A percentile compares a stretch with the other conserved stretches of the same genome.
Conservation (phyloP, 1,140 invertebrate genomes). For the Neuroterus valhalla region DNA sequence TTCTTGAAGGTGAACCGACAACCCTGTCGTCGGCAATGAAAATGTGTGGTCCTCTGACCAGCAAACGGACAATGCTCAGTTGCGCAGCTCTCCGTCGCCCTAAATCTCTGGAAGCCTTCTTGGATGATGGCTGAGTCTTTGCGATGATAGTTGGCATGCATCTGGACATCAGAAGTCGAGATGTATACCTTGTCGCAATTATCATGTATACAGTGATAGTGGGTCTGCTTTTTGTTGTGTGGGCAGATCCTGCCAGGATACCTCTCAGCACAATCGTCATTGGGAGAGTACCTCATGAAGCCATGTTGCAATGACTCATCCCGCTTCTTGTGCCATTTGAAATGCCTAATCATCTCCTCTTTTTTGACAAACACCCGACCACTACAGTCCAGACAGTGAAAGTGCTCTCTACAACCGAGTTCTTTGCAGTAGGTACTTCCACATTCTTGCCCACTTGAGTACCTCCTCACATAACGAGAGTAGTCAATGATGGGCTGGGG, state of each 20-base stretch:
- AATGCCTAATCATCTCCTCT: slow-evolving; percentile 99
- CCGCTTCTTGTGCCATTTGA: slow-evolving; percentile 99
- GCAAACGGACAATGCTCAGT: slow-evolving; percentile 92
- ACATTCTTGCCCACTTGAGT: slow-evolving; percentile 81
- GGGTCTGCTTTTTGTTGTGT: slow-evolving; percentile 97
- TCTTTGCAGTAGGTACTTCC: slow-evolving; percentile 82
- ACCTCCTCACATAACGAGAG: slow-evolving; percentile 83
- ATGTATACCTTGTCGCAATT: slow-evolving; percentile 98
- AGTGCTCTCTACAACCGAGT: slow-evolving; percentile 87
- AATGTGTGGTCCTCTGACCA: slow-evolving; percentile 97
- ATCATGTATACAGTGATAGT: slow-evolving; percentile 98
- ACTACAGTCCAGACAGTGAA: slow-evolving; percentile 95
- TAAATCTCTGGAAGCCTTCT: slow-evolving; percentile 94
- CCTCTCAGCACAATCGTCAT: slow-evolving; percentile 91
- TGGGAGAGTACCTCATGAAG: slow-evolving; percentile 95
- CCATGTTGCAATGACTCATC: slow-evolving; percentile 97
- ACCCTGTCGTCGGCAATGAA: slow-evolving; percentile 92
- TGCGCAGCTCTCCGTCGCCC: slow-evolving; percentile 93
- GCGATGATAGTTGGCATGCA: slow-evolving; percentile 99
- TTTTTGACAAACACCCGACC: slow-evolving; percentile 95
- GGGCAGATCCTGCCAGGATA: slow-evolving; percentile 83
- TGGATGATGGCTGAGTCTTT: slow-evolving; percentile 98
- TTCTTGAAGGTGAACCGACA: slow-evolving; percentile 99
- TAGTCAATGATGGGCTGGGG: slow-evolving; percentile 78
- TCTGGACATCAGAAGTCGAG: slow-evolving; percentile 98